phyloP scores from a whole-genome alignment of 2,113 vertebrate species.

The Podilymbus podiceps region DNA sequence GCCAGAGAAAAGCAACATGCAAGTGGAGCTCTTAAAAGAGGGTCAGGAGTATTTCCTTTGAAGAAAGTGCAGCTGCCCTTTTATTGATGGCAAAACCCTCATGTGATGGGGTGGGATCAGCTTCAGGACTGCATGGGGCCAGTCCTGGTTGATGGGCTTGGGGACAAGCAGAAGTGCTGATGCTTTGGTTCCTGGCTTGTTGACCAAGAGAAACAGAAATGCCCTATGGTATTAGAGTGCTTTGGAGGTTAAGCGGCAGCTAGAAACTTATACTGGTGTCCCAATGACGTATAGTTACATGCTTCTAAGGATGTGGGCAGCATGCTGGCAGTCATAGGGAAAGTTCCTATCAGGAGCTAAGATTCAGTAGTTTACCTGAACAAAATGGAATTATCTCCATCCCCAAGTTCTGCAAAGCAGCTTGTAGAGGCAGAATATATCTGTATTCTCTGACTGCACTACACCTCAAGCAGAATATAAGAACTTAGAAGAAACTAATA shows the following conservation, averaged over 20 bases:
- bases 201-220: not conserved
- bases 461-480: not conserved
- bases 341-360: not conserved
- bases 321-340: not conserved
- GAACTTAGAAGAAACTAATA: not conserved
- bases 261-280: not conserved
- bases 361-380: not conserved
- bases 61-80: not conserved
- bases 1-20: not conserved
- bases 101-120: too few species aligned
- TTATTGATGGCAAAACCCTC: not conserved
- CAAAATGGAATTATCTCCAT: not conserved
- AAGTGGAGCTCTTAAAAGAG: not conserved
- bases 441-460: not conserved
- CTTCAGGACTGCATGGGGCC: not conserved
- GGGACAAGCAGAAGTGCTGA: not conserved
- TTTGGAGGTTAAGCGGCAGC: not conserved
- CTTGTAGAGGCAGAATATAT: not conserved
- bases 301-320: not conserved
- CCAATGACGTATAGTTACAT: rapidly evolving
- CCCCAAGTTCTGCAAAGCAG: not conserved
- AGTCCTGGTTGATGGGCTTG: not conserved
- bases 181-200: not conserved
- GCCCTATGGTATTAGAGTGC: too few species aligned
- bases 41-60: not conserved